phyloP scores from a whole-genome alignment of 2,113 vertebrate genomes.

The Cavia aperea region DNA sequence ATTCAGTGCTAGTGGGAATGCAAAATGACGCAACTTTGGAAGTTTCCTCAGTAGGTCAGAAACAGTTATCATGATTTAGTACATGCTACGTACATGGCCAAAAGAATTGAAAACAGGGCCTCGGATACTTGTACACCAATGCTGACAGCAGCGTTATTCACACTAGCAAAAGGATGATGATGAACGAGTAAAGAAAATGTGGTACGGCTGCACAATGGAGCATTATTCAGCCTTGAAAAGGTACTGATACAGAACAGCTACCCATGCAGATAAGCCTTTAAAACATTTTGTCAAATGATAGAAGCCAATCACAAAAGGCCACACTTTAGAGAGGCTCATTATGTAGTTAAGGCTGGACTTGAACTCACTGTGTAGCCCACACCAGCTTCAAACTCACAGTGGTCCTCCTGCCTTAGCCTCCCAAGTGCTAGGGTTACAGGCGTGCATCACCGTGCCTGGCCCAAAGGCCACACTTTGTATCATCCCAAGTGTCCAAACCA shows the following conservation, averaged over 20 bases:
- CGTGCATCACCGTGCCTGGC: not conserved
- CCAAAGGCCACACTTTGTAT: not conserved
- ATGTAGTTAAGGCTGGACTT: not conserved
- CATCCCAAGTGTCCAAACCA: not conserved
- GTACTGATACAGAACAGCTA: not conserved
- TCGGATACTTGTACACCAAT: not conserved
- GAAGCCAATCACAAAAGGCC: not conserved
- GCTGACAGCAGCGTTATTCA: not conserved
- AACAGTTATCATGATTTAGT: not conserved
- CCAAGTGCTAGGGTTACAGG: not conserved
- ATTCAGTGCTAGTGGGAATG: not conserved
- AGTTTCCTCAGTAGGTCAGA: not conserved
- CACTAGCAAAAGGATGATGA: not conserved
- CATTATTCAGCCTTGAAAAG: not conserved
- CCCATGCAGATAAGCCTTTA: not conserved
- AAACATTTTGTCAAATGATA: not conserved
- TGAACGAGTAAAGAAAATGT: not conserved
- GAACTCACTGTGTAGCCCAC: not conserved
- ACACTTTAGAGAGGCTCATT: not conserved
- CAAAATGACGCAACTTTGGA: not conserved
- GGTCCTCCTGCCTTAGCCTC: not conserved
- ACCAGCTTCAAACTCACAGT: not conserved
- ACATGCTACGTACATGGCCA: not conserved
- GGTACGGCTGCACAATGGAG: not conserved
- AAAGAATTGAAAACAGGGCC: not conserved